phyloP scores from a whole-genome alignment of 2,888 invertebrate species.

The Myopa tessellatipennis region DNA sequence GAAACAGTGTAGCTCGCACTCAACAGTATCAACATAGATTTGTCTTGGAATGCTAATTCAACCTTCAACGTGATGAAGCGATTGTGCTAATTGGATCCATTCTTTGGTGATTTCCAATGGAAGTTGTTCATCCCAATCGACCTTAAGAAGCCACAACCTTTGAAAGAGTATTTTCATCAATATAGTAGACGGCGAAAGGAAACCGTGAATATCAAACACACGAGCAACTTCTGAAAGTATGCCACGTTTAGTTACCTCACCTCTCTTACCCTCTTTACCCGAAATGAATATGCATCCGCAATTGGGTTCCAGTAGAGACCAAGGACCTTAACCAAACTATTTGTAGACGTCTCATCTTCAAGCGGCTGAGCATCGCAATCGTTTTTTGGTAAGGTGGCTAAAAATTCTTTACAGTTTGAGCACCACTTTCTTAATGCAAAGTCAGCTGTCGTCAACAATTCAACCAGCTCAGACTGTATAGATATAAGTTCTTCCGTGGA shows the following conservation, averaged over 20 bases:
- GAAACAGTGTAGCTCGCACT: slow-evolving; percentile 1
- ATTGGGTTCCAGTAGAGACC: slow-evolving; percentile 8
- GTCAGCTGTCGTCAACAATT: slow-evolving; percentile 5
- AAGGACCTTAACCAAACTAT: not conserved
- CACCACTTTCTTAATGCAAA: slow-evolving; percentile 16
- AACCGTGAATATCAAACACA: not conserved
- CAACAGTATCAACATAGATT: not conserved
- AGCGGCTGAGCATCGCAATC: not conserved
- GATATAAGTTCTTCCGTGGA: not conserved
- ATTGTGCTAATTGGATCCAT: not conserved
- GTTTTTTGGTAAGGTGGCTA: not conserved
- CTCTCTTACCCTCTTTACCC: not conserved
- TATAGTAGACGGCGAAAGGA: slow-evolving; percentile 7
- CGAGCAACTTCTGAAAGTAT: too few relatives aligned
- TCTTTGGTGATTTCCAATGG: not conserved
- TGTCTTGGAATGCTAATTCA: slow-evolving; percentile 5
- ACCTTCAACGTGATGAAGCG: not conserved
- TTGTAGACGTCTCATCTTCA: not conserved
- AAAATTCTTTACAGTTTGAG: slow-evolving; percentile 1
- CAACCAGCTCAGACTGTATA: not conserved
- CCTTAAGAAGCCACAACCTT: slow-evolving; percentile 4
- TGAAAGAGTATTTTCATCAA: slow-evolving; percentile 7
- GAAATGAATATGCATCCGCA: slow-evolving; percentile 7
- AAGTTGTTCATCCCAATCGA: slow-evolving; percentile 5
- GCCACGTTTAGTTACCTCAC: not conserved